Percentiles rank a stretch among this genome's conserved stretches.
Evolutionary conservation across 2,888 invertebrate species (phyloP).

Genomic region (Sinotaia quadrata): DNA sequence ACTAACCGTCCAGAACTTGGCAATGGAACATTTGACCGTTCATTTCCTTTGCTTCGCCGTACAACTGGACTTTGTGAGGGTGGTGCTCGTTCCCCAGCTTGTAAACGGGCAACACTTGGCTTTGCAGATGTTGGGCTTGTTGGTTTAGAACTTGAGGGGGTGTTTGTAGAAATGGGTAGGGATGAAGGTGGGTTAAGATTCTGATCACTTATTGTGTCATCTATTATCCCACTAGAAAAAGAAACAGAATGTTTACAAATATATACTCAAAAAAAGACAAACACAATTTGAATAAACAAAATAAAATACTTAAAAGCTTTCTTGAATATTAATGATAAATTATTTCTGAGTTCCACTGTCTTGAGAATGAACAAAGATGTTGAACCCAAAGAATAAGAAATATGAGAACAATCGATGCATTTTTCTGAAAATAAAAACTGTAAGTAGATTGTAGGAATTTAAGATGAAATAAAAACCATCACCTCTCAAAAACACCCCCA

Average conservation of each 20-base stretch:
- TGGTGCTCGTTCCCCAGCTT: slow-evolving; percentile 22
- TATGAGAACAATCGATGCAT: no score
- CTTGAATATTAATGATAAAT: no score
- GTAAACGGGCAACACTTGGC: slow-evolving; percentile 29
- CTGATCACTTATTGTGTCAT: neutral
- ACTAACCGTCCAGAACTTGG: slow-evolving; percentile 12
- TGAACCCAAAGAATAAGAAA: no score
- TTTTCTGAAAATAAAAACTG: no score
- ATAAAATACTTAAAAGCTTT: no score
- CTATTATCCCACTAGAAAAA: neutral
- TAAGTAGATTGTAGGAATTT: no score
- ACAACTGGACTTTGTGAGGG: slow-evolving; percentile 36
- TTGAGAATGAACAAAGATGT: no score
- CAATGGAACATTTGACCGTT: slow-evolving; percentile 27
- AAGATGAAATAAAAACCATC: no score
- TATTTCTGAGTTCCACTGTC: no score
- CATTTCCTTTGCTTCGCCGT: slow-evolving; percentile 34
- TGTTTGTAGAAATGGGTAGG: neutral
- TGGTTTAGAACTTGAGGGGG: slow-evolving; percentile 27
- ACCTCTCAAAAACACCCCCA: no score
- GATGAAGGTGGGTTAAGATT: no score
- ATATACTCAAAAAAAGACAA: neutral
- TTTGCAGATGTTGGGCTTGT: slow-evolving; percentile 30
- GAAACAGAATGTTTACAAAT: slow-evolving; percentile 3
- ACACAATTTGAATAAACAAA: no score